These are phyloP conservation scores for Tiaroga cobitis DNA, from an alignment of 2,797 vertebrate genomes.

Conservation along the genomic window DNA sequence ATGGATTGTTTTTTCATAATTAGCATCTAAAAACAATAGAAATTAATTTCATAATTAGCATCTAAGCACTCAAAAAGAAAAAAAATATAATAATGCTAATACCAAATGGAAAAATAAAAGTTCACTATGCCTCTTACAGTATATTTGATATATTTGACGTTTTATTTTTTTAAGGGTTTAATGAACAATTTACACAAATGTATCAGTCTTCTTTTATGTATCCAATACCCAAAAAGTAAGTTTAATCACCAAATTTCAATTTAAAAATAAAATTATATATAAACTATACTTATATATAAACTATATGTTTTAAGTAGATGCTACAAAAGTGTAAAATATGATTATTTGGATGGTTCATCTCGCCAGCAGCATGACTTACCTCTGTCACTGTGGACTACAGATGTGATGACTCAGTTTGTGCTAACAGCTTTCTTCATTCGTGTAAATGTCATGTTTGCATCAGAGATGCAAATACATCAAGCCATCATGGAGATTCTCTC, in stretches of 20 bases:
- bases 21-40: neutral
- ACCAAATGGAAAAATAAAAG: neutral
- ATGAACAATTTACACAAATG: neutral
- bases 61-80: neutral
- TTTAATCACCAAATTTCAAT: neutral
- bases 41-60: neutral
- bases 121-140: neutral
- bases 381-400: neutral
- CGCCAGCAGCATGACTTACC: neutral
- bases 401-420: slow-evolving; percentile 37
- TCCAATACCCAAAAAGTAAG: neutral
- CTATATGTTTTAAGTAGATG: neutral
- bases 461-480: slow-evolving; percentile 13
- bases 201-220: neutral
- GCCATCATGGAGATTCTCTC: neutral
- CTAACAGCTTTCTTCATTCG: slow-evolving; percentile 30
- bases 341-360: slow-evolving; percentile 5
- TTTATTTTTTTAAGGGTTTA: neutral
- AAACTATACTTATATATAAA: neutral
- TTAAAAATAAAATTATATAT: neutral
- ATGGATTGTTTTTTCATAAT: neutral
- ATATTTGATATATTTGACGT: neutral
- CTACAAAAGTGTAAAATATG: neutral
- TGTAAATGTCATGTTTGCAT: slow-evolving; percentile 22
- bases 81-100: neutral